Evolutionary conservation across 35 echinoderm and acorn worm genomes (phyloP).

Genomic region (Heliocidaris tuberculata): DNA sequence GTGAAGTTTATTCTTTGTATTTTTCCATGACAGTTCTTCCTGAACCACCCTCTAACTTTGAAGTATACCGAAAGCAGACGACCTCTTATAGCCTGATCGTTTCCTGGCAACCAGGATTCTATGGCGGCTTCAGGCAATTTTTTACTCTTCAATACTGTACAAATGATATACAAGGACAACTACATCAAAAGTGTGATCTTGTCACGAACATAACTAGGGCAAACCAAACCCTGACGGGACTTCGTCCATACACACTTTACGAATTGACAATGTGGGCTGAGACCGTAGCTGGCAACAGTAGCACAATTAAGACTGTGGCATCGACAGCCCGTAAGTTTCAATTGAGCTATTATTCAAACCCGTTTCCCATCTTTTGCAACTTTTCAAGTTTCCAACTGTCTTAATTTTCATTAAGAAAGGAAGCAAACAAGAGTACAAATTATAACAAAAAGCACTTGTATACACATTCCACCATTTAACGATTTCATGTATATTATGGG

Average conservation of each 20-base stretch:
- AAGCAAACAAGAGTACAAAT: no score
- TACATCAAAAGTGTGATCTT: not conserved
- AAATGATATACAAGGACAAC: not conserved
- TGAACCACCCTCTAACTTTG: not conserved
- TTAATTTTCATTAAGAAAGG: no score
- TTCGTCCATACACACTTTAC: not conserved
- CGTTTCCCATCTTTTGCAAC: not conserved
- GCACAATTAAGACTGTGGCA: not conserved
- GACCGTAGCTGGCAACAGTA: not conserved
- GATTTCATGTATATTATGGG: no score
- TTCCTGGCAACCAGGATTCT: not conserved
- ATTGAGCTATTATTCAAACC: not conserved
- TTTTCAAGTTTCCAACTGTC: no score
- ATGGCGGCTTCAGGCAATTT: not conserved
- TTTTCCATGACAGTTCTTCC: not conserved
- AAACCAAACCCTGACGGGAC: not conserved
- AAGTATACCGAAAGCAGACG: not conserved
- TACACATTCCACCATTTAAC: no score
- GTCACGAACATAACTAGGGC: not conserved
- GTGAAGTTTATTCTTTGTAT: no score
- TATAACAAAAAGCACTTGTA: no score
- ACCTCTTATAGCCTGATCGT: not conserved
- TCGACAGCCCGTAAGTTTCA: not conserved
- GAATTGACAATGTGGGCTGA: not conserved
- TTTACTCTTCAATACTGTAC: not conserved